Evolutionary conservation across 2,797 vertebrate genomes (phyloP), one percentile per base, ranked within the genome.

Genomic region (Oreonectes daqikongensis): DNA sequence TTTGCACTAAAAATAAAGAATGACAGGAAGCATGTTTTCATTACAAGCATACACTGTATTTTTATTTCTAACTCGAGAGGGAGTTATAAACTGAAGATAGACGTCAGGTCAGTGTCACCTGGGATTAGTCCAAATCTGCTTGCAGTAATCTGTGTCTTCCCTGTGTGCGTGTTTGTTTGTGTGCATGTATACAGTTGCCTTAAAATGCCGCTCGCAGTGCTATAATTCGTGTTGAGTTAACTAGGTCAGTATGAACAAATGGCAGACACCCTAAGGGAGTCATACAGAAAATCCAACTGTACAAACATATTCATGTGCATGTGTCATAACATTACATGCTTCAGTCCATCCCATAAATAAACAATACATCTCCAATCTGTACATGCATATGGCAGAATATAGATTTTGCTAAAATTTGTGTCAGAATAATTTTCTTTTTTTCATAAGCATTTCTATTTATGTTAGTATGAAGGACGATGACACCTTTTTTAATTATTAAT

Each of bases 111-210:
- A 90, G 87, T 88, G 90, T 92, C 90, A 91, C 88, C 88, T 90
- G 87, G 86, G 90, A 91, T 91, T 92, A 91, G 84, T 83, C 70
- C 79, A 86, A 90, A 90, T 91, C 87, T 90, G 82, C 72, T 82
- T 78, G 83, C 74, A 86, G 77, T 90, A 92, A 91, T 90, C 90
- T 90, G 82, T 82, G 78, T 85, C 61, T 86, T 87, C 81, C 83
- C 26, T 57, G 15, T 78, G 60, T 78, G 5, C 44, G 15, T 78
- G n/a, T 75, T 70, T 69, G 32, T 69, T 35, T 72, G 61, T 70
- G 46, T 38, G 60, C 64, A 26, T 53, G 60, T 40, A 74, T 74
- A 71, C 80, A 77, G 72, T 73, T 67, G 71, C 42, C 76, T 69
- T 63, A 78, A 77, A 63, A 68, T 50, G 75, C 60, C 69, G 38